phyloP scores from a whole-genome alignment of 2,797 vertebrate genomes.

The Muraenolepis orangiensis region DNA sequence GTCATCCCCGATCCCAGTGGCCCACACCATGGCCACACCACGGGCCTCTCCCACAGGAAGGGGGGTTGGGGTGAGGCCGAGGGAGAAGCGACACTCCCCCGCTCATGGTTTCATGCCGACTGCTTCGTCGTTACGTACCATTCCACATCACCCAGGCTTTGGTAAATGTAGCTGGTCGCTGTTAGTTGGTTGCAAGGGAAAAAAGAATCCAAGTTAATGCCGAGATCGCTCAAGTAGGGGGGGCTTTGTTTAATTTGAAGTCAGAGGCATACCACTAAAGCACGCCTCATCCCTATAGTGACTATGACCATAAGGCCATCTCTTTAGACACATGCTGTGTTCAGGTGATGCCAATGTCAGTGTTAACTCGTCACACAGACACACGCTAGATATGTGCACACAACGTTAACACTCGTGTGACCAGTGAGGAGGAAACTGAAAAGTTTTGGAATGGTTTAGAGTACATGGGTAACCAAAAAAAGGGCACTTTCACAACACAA shows the following conservation, averaged over 20 bases:
- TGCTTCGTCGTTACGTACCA: constrained; percentile 99
- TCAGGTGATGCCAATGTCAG: constrained; percentile 35
- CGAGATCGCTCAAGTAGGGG: constrained; percentile 53
- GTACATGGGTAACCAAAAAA: constrained; percentile 75
- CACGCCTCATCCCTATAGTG: constrained; percentile 44
- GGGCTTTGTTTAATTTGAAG: constrained; percentile 53
- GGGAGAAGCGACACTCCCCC: constrained; percentile 92
- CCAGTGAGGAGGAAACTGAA: constrained; percentile 77
- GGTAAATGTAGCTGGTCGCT: constrained; percentile 99
- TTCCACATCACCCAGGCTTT: constrained; percentile 99
- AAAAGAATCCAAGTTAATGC: constrained; percentile 99
- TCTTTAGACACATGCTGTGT: constrained; percentile 21
- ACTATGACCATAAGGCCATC: constrained; percentile 24
- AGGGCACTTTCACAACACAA: constrained; percentile 67
- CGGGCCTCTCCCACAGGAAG: constrained; percentile 99
- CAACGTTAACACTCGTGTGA: constrained; percentile 63
- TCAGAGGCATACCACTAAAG: constrained; percentile 53
- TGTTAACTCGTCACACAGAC: not conserved
- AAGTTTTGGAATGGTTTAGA: constrained; percentile 78
- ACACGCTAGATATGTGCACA: constrained; percentile 40
- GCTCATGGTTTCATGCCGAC: constrained; percentile 99
- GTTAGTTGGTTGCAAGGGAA: constrained; percentile 98
- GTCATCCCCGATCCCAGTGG: constrained; percentile 99
- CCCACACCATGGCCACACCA: constrained; percentile 96
- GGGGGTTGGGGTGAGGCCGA: constrained; percentile 63